Evolutionary conservation across 1,140 invertebrate species (phyloP), one percentile per base, ranked within the genome.

Genomic region (Papilio machaon): DNA sequence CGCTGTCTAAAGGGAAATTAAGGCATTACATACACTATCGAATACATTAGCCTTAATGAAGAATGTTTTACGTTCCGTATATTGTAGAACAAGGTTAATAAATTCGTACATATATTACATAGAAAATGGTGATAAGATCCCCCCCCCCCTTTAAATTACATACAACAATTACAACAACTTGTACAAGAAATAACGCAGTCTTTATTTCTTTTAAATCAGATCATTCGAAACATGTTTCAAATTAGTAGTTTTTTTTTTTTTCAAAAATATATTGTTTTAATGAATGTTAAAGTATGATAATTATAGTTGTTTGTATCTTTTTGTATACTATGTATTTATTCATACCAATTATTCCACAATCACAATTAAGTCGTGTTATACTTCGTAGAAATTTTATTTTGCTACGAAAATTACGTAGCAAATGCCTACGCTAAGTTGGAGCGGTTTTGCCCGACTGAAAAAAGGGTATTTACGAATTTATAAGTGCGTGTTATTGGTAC

Each of bases 1-100:
- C 73, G 38, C 15, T 46, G 38, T 73, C 35, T 73, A n/a, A 73
- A 76, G 74, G 74, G 74, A 76, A 76, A 76, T 76, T 76, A 52
- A 76, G 74, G 43, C 47, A 52, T 52, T 47, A 76, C 46, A 30
- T 23, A 49, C 43, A 9, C 73, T 49, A 47, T 23, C 47, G 47
- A 76, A 76, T 49, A 49, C 43, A 52, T 76, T 76, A 76, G 23
- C 46, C 23, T 23, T 49, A 52, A 76, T 73, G 30, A 35, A 70
- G 17, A 70, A 70, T 70, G 17, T 35, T 35, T 4, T 35, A 35
- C 5, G 1, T 35, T 35, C 23, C 9, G 60, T 35, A 70, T 6
- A 70, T 70, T 67, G 13, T 67, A 38, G 30, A 15, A 70, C 23
- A 38, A 70, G 60, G 60, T 64, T 64, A 64, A 13, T 10, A 30